phyloP scores from a whole-genome alignment of 2,113 vertebrate species.

The Carassius gibelio region DNA sequence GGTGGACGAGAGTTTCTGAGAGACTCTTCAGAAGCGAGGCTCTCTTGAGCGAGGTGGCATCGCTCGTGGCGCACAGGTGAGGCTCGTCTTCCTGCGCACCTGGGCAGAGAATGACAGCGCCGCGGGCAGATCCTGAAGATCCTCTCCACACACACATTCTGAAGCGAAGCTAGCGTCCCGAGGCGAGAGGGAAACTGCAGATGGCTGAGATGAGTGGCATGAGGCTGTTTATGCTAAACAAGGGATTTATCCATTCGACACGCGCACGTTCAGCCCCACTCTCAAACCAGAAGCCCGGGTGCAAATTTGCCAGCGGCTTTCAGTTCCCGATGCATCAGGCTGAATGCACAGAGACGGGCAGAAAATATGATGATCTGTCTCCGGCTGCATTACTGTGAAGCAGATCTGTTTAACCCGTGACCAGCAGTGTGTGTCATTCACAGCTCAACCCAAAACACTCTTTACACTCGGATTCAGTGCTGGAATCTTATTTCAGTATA shows the following conservation, averaged over 20 bases:
- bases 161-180: slow-evolving; percentile 7
- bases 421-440: background rate
- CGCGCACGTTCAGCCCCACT: background rate
- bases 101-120: slow-evolving; percentile 3
- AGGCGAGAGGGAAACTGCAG: slow-evolving; percentile 24
- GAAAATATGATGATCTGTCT: slow-evolving; percentile 1
- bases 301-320: background rate
- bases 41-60: slow-evolving; percentile 21
- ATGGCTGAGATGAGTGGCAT: slow-evolving; percentile 8
- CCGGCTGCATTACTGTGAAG: background rate
- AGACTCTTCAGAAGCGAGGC: background rate
- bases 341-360: background rate
- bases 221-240: slow-evolving; percentile 46
- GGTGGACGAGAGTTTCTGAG: background rate
- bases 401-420: background rate
- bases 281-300: background rate
- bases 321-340: background rate
- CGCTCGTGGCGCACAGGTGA: slow-evolving; percentile 33
- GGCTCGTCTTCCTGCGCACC: background rate
- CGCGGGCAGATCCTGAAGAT: slow-evolving; percentile 3
- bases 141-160: background rate
- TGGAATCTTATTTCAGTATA: background rate
- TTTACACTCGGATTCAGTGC: background rate
- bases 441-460: background rate
- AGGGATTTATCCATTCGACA: slow-evolving; percentile 16